Conservation (phyloP, 2,113 vertebrate genomes). For the Cephalopterus ornatus region DNA sequence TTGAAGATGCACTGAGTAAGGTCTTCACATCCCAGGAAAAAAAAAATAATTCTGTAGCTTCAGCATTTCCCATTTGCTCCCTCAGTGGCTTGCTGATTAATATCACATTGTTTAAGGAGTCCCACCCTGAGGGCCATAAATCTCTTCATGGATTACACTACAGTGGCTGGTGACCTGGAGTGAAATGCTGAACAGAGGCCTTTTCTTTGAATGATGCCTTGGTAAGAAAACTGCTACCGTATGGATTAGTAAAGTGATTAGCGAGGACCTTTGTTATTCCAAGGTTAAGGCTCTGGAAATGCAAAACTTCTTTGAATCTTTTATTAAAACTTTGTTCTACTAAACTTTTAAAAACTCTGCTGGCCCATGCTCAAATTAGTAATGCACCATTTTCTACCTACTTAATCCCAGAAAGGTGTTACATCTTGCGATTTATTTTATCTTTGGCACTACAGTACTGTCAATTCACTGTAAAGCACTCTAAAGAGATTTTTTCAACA, state of each 20-base stretch:
- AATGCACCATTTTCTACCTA: not conserved
- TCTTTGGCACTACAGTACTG: not conserved
- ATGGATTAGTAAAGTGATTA: not conserved
- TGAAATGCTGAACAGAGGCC: not conserved
- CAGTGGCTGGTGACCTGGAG: not conserved
- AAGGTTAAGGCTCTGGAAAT: not conserved
- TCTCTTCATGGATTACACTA: not conserved
- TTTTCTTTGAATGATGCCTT: not conserved
- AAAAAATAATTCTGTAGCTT: not conserved
- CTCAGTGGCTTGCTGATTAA: not conserved
- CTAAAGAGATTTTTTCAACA: not conserved
- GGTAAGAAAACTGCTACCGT: not conserved
- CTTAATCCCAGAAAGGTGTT: not conserved
- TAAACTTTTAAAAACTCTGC: not conserved
- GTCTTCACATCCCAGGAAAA: not conserved
- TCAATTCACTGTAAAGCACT: not conserved
- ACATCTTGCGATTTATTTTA: not conserved
- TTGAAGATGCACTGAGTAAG: not conserved
- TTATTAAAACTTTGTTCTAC: not conserved
- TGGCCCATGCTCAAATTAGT: not conserved
- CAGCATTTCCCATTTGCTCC: constrained; percentile 21
- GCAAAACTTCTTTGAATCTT: not conserved
- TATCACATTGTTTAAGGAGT: not conserved
- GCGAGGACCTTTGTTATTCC: not conserved
- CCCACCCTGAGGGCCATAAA: constrained; percentile 17